Conservation (phyloP, 2,888 invertebrate species). For the Nesidiocoris tenuis region DNA sequence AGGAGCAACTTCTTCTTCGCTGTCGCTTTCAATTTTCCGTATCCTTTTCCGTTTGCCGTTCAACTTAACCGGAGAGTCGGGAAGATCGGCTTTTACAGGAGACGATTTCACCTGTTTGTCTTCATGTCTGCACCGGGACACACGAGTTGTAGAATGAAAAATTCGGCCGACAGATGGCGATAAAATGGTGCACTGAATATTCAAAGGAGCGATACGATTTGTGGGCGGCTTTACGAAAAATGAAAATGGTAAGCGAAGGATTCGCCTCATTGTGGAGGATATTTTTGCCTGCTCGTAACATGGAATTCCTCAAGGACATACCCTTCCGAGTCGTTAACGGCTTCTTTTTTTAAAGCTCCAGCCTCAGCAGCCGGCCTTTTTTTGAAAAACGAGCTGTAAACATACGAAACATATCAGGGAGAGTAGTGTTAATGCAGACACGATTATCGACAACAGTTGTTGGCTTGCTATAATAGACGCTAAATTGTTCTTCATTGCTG, state of each 20-base stretch:
- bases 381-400: not conserved
- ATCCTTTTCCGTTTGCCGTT: conserved; percentile 49
- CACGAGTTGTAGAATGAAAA: conserved; percentile 2
- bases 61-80: conserved; percentile 44
- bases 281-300: not conserved
- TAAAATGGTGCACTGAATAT: not conserved
- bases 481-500: too few species aligned
- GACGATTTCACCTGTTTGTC: not conserved
- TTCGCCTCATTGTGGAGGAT: not conserved
- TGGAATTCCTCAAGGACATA: not conserved
- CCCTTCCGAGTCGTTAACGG: not conserved
- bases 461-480: too few species aligned
- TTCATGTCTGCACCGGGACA: conserved; percentile 31
- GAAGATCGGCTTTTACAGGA: conserved; percentile 16
- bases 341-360: conserved; percentile 11
- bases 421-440: too few species aligned
- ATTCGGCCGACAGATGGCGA: not conserved
- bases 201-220: not conserved
- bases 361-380: not conserved
- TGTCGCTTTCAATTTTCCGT: conserved; percentile 49
- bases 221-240: not conserved
- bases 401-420: too few species aligned
- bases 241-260: not conserved
- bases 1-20: conserved; percentile 48
- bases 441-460: not conserved